phyloP scores from a whole-genome alignment of 2,797 vertebrate species.

The Pelochelys cantorii region DNA sequence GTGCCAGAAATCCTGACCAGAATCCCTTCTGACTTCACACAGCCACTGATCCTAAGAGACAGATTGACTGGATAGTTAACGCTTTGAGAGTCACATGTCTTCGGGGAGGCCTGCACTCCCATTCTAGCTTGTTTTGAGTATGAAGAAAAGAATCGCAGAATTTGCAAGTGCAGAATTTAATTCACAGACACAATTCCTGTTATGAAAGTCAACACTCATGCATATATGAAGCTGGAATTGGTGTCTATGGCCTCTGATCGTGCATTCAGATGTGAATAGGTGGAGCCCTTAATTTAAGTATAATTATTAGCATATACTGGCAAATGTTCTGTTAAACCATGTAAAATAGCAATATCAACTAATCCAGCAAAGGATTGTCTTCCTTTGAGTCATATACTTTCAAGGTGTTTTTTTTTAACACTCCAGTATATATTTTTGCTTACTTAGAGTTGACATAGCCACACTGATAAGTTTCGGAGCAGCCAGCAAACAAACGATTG shows the following conservation, averaged over 20 bases:
- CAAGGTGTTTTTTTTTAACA: neutral
- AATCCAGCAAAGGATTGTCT: neutral
- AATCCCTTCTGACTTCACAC: neutral
- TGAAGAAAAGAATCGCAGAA: neutral
- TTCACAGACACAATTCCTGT: neutral
- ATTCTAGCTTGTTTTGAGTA: neutral
- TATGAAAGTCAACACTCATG: neutral
- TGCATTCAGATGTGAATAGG: neutral
- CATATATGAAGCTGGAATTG: neutral
- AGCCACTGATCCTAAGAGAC: neutral
- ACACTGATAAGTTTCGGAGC: slow-evolving; percentile 35
- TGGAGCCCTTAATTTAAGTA: neutral
- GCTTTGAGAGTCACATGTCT: fast-evolving
- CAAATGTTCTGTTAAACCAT: neutral
- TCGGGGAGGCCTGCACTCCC: neutral
- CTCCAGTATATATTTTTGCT: neutral
- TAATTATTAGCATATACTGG: neutral
- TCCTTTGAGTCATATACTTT: neutral
- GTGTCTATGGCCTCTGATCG: neutral
- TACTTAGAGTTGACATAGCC: slow-evolving; percentile 30
- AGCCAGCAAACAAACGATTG: neutral
- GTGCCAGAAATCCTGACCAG: neutral
- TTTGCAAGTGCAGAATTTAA: neutral
- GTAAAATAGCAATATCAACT: neutral
- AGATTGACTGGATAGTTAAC: neutral